Evolutionary conservation across 2,888 invertebrate species (phyloP), one percentile per base, ranked within the genome.

Genomic region (Keiferia lycopersicella): DNA sequence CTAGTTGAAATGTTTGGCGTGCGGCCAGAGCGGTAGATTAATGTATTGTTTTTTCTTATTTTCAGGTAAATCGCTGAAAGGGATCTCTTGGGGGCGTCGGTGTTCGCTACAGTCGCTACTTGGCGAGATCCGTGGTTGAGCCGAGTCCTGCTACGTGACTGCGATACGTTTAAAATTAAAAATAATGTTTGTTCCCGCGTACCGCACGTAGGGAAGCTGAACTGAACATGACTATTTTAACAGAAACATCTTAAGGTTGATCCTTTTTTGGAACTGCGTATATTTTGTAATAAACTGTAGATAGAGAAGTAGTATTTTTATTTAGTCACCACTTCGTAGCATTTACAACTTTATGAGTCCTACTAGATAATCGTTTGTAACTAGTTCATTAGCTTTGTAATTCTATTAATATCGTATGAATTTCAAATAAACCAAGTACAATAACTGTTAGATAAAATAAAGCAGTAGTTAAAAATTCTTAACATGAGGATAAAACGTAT

Each of bases 41-140:
- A 91, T 85, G 80, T 77, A 73, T 79, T 83, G 84, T 85, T 84
- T 89, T 86, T 80, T 84, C 76, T 88, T 90, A 79, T 90, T 91
- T 88, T 83, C 91, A 91, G 91, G 91, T 91, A 91, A 91, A 87
- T 87, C 83, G 83, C 81, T 86, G 83, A 84, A 83, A 84, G 83
- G 83, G 80, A 80, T 81, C 81, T 80, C 76, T 73, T 74, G 78
- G 79, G 83, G 80, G 67, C 75, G 72, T 75, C 77, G 76, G 80
- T 79, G 76, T 77, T 73, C 68, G 67, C 65, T 67, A 65, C 68
- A 34, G 34, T 69, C 67, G 68, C 53, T 26, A 30, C 30, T 56
- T 34, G 16, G 26, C 30, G 30, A 56, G 56, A 56, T 34, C 26
- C n/a, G 56, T 56, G 34, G 26, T 26, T n/a, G 56, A 26, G n/a